Base-by-base conservation (phyloP, 2,113 vertebrate genomes). In the Crotalus helleri region DNA sequence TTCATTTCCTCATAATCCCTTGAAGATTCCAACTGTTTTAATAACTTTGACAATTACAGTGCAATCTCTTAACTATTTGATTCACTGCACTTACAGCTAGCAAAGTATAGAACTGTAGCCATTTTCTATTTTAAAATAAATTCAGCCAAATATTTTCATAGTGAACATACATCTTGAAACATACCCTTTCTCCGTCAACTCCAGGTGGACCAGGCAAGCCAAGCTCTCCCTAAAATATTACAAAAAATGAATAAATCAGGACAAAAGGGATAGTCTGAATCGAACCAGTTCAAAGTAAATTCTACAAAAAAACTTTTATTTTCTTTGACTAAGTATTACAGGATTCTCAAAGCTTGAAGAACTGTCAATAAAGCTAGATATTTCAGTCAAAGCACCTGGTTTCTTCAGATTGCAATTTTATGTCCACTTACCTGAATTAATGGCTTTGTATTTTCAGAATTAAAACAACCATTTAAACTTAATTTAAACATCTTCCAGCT, bases 161-260 rank as follows among this genome's bases (percentile, higher is more conserved):
- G 12, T 87, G 74, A 39, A 33, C 11, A 15, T 15, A 88, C 33
- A 87, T 53, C 33, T 15, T 3, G 9, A 5, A 29, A 91, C 92
- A 15, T 96, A 99, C 99, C 98, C 98, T 98, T 91, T 98, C 98
- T 90, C 99, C 99, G 0, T 99, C 99, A 15, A 98, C 92, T 92
- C 99, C 99, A 21, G 98, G 98, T 29, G 97, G 97, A 7, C 99
- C 99, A 0, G 98, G 98, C 96, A 98, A 97, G 64, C 99, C 99
- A 3, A 98, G 98, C 91, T 99, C 99, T 9, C 99, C 99, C 99
- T 99, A 92, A 46, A 95, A 85, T 0, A 11, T 90, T 92, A 92
- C 0, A 93, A 88, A 94, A 87, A 64, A 29, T 11, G 5, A 59
- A 90, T 39, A 46, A 61, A n/a, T 85, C 46, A 54, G 0, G 2